Conservation (phyloP, 2,797 vertebrate genomes). For the Scomberomorus guttatus region DNA sequence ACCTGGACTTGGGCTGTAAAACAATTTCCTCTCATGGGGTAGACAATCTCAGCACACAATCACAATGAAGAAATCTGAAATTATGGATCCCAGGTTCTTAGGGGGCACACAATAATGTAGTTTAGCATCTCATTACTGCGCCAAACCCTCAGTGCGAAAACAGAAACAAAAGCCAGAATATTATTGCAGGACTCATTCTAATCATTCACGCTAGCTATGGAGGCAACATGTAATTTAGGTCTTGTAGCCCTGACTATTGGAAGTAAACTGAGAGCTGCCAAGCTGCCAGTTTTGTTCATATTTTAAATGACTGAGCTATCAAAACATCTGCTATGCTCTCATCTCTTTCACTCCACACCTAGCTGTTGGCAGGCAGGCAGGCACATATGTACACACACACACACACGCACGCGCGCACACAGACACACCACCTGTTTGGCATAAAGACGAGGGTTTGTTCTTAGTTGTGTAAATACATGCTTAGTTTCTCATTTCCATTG, state of each 20-base stretch:
- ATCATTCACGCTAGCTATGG: conserved; percentile 65
- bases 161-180: conserved; percentile 67
- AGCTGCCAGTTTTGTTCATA: conserved; percentile 64
- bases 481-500: conserved; percentile 52
- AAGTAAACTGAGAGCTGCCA: conserved; percentile 61
- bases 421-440: conserved; percentile 72
- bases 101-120: conserved; percentile 52
- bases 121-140: conserved; percentile 71
- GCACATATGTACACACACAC: conserved; percentile 33
- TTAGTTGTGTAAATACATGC: conserved; percentile 66
- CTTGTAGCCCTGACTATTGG: conserved; percentile 53
- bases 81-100: conserved; percentile 50
- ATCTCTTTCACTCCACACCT: conserved; percentile 66
- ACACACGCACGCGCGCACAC: conserved; percentile 27
- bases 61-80: conserved; percentile 68
- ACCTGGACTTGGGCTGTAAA: conserved; percentile 54
- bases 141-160: conserved; percentile 49
- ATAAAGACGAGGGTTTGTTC: conserved; percentile 51
- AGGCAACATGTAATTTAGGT: conserved; percentile 73
- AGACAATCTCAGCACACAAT: conserved; percentile 70
- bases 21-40: conserved; percentile 70
- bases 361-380: conserved; percentile 60
- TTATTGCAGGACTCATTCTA: conserved; percentile 65
- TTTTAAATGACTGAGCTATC: conserved; percentile 74
- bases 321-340: conserved; percentile 77